Percentiles rank a stretch among this genome's conserved stretches.
Conservation (phyloP, 2,797 vertebrate genomes). For the Emys orbicularis region DNA sequence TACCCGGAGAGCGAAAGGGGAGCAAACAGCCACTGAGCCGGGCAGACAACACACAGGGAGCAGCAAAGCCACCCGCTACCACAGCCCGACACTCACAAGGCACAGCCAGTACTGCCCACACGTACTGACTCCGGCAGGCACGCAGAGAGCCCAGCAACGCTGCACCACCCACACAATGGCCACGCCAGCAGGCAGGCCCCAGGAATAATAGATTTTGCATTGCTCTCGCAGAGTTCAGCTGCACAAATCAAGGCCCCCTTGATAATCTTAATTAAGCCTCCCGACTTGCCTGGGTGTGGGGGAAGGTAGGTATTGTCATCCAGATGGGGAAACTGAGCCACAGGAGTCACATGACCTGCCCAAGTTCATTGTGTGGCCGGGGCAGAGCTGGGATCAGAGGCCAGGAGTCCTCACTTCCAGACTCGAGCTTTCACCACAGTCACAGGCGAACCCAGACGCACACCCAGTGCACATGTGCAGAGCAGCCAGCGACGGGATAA, state of each 20-base stretch:
- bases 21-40: background rate
- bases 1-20: background rate
- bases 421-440: background rate
- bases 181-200: background rate
- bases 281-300: background rate
- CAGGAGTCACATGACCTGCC: background rate
- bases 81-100: background rate
- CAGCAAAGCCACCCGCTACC: background rate
- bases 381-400: background rate
- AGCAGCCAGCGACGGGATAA: background rate
- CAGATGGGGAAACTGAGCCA: background rate
- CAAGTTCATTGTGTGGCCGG: background rate
- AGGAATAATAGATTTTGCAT: background rate
- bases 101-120: background rate
- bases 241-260: background rate
- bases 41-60: background rate
- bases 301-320: background rate
- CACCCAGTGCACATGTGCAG: background rate
- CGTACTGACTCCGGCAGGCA: background rate
- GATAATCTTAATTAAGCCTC: background rate
- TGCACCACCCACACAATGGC: background rate
- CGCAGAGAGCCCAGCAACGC: background rate
- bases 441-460: background rate
- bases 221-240: background rate
- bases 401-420: background rate